Conservation (phyloP, 2,113 vertebrate species). For the Pollachius pollachius region DNA sequence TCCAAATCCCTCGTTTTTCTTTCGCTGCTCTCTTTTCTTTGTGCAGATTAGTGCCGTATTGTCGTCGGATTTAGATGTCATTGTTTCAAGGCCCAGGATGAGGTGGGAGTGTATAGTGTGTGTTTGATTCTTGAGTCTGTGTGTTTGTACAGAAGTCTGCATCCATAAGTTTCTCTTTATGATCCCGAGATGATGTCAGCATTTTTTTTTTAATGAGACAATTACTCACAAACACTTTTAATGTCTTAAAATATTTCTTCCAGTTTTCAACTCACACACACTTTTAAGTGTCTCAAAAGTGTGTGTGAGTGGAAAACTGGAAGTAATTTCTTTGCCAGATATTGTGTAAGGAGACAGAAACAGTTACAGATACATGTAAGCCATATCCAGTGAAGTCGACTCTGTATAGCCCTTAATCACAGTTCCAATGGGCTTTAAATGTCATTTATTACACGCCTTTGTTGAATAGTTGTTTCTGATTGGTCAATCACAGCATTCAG, state of each 20-base stretch:
- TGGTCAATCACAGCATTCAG: no score
- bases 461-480: no score
- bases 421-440: no score
- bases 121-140: slow-evolving; percentile 12
- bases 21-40: slow-evolving; percentile 57
- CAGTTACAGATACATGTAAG: no score
- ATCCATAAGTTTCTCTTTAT: slow-evolving; percentile 1
- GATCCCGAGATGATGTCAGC: slow-evolving; percentile 14
- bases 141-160: not conserved
- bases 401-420: no score
- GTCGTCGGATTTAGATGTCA: slow-evolving; percentile 59
- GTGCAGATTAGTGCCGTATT: slow-evolving; percentile 63
- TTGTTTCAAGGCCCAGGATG: slow-evolving; percentile 52
- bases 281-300: no score
- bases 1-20: slow-evolving; percentile 41
- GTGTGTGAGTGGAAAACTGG: no score
- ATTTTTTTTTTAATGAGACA: slow-evolving; percentile 7
- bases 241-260: no score
- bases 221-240: slow-evolving; percentile 2
- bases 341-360: no score
- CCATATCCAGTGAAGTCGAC: no score
- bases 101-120: slow-evolving; percentile 22
- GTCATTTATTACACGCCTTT: no score
- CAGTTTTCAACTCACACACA: not conserved
- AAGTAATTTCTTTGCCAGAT: no score